These are phyloP conservation scores for Rhynchonycteris naso DNA, from an alignment of 2,797 vertebrate species.

Conservation along the genomic window DNA sequence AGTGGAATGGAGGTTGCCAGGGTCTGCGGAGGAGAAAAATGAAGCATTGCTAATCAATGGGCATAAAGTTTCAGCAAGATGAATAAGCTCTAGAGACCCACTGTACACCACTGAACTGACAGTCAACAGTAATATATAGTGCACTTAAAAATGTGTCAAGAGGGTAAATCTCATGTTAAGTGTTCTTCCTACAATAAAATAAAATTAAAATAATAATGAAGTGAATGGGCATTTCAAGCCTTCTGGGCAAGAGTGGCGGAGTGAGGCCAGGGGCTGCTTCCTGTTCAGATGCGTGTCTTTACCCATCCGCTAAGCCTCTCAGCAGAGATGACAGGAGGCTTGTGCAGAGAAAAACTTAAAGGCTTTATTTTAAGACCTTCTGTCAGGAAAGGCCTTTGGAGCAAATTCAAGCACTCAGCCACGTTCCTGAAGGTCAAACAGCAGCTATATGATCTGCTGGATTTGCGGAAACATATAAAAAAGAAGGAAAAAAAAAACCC, in stretches of 20 bases:
- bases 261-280: conserved; percentile 54
- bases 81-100: not conserved
- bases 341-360: conserved; percentile 76
- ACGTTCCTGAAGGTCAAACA: conserved; percentile 83
- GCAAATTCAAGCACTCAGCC: conserved; percentile 76
- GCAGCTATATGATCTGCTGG: conserved; percentile 70
- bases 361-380: conserved; percentile 83
- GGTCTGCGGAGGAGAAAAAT: accelerated
- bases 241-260: not conserved
- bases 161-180: not conserved
- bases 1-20: not conserved
- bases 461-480: conserved; percentile 75
- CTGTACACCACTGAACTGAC: accelerated
- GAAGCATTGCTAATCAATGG: not conserved
- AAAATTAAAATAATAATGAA: not conserved
- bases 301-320: conserved; percentile 75
- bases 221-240: not conserved
- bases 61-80: not conserved
- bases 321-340: conserved; percentile 80
- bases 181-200: not conserved
- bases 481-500: conserved; percentile 14
- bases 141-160: not conserved
- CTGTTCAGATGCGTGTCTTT: conserved; percentile 64
- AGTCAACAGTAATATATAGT: accelerated
- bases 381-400: conserved; percentile 82